Conservation (phyloP, 1,140 invertebrate genomes). For the Lepidurus apus region DNA sequence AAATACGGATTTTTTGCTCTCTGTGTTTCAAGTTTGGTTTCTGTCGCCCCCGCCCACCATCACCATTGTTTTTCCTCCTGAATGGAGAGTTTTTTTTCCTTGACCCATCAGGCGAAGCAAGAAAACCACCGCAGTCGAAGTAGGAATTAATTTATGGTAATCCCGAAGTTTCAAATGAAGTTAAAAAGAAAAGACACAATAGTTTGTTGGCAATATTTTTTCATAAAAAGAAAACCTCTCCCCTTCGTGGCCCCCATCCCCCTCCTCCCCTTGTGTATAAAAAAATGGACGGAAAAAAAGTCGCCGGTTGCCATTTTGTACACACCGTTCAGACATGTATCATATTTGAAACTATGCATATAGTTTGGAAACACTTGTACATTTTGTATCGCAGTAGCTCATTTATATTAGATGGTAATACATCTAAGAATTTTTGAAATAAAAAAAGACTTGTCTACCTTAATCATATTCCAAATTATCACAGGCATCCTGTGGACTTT, state of each 20-base stretch:
- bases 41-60: background rate
- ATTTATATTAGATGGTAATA: slow-evolving; percentile 22
- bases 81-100: background rate
- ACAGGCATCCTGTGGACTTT: too few relatives aligned
- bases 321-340: slow-evolving; percentile 21
- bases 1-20: background rate
- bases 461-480: background rate
- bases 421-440: slow-evolving; percentile 22
- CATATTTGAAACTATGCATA: slow-evolving; percentile 22
- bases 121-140: background rate
- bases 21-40: background rate
- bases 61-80: too few relatives aligned
- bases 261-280: background rate
- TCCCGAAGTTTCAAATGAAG: background rate
- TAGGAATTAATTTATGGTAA: slow-evolving; percentile 19
- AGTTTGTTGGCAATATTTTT: slow-evolving; percentile 22
- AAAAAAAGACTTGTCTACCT: background rate
- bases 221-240: slow-evolving; percentile 14
- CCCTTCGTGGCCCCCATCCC: slow-evolving; percentile 4
- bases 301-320: slow-evolving; percentile 21
- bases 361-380: slow-evolving; percentile 20
- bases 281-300: slow-evolving; percentile 22
- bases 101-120: background rate
- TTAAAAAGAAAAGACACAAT: slow-evolving; percentile 22
- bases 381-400: slow-evolving; percentile 21